Evolutionary conservation across 2,888 invertebrate species (phyloP), one percentile per base, ranked within the genome.

Genomic region (Ectemnius continuus): DNA sequence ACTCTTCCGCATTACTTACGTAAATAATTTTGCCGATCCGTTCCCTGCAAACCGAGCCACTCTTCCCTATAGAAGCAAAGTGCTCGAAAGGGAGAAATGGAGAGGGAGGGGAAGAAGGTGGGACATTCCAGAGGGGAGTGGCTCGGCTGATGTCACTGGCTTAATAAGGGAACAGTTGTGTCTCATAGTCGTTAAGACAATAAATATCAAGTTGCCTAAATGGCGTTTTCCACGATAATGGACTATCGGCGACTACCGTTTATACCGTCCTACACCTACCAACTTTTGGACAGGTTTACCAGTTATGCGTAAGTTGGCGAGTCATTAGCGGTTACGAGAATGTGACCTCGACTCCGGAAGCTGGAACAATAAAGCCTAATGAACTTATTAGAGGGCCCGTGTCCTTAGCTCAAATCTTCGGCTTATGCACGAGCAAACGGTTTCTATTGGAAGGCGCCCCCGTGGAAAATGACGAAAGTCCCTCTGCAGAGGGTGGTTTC

Each of bases 361-460:
- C 57, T 57, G 47, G 58, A 61, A 68, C 70, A 62, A 73, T 71
- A 62, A 69, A 74, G 59, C 63, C 23, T 66, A 62, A 69, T 67
- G 64, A 71, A 69, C 64, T 67, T 73, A 67, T 67, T 62, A 20
- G 59, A 5, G 13, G 20, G 14, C 26, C n/a, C 28, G 2, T 23
- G 56, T 56, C 62, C 59, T 52, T 56, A 58, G 60, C 48, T n/a
- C 16, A 52, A 70, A 60, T 59, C 64, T 28, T 58, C 67, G 64
- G 48, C 28, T 36, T 57, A 61, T 64, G 73, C 57, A 11, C 62
- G 47, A 74, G 78, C 75, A 81, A 85, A 84, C 83, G 83, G 81
- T 82, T 82, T 83, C 84, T 80, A 84, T 87, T 85, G 81, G 84
- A 73, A 76, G 79, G 79, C 86, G 78, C 68, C 83, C 82, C 79